phyloP scores from a whole-genome alignment of 2,888 invertebrate genomes.

The Opisthograptis luteolata region DNA sequence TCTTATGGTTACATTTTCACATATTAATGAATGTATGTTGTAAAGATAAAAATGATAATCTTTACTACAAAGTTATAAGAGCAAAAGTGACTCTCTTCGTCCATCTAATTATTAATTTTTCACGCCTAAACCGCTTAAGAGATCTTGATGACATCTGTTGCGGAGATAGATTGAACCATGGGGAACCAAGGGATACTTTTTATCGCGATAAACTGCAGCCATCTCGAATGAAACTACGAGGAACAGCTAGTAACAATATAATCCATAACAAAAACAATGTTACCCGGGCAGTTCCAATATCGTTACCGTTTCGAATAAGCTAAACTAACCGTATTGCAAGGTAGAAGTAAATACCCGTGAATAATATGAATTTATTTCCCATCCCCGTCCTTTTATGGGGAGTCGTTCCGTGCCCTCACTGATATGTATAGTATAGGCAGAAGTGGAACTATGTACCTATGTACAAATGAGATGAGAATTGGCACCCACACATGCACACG shows the following conservation, averaged over 20 bases:
- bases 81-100: too few species aligned
- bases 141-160: too few species aligned
- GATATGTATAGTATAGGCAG: background rate
- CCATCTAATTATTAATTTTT: too few species aligned
- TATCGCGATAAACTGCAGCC: too few species aligned
- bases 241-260: constrained; percentile 1
- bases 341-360: constrained; percentile 27
- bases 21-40: too few species aligned
- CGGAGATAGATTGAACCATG: too few species aligned
- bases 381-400: constrained; percentile 9
- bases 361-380: constrained; percentile 33
- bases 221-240: too few species aligned
- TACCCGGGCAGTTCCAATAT: constrained; percentile 11
- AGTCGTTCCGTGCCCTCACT: constrained; percentile 1
- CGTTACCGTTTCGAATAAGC: constrained; percentile 20
- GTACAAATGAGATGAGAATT: background rate
- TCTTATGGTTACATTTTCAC: too few species aligned
- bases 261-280: constrained; percentile 8
- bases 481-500: background rate
- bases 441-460: constrained; percentile 1
- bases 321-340: constrained; percentile 30
- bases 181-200: too few species aligned
- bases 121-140: too few species aligned
- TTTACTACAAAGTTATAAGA: too few species aligned
- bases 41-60: too few species aligned